Evolutionary conservation across 2,888 invertebrate species (phyloP), one percentile per base, ranked within the genome.

Genomic region (Drosophila fungiperda): DNA sequence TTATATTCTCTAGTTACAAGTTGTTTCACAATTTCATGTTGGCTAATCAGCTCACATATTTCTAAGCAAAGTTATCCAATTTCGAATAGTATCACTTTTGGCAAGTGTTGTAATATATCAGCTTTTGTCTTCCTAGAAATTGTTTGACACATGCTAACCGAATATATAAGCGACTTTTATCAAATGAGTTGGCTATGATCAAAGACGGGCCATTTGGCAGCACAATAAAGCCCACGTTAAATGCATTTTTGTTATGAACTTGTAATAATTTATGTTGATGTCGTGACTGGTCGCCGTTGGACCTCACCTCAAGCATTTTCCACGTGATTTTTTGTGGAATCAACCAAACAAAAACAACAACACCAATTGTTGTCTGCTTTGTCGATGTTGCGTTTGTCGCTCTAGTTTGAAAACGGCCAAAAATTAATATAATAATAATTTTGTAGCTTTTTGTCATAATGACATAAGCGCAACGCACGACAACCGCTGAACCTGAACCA

Each of bases 401-500:
- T 83, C 83, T 58, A 88, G 73, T 86, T 83, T 78, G 62, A 64
- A 78, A 79, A 62, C 57, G 48, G 45, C 55, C 76, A 36, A 68
- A 87, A 87, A 86, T 88, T 80, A 85, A 85, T 84, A 89, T 82
- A 89, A 89, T 82, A 89, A 89, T 83, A 86, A 88, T 86, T 75
- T 69, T 62, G 38, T 52, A 54, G 23, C 36, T 61, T 62, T 45
- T 80, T 45, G 36, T 50, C 58, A 55, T 76, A 89, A 87, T 89
- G 87, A 87, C 88, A 87, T 87, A 89, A 87, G 88, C 86, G 66
- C 78, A 68, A 77, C 80, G 76, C 77, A 78, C 76, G 66, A 80
- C 82, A 62, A 69, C 62, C 52, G 69, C 80, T 82, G 84, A 88
- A 85, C 88, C 86, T 87, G 90, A 90, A 87, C 88, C 90, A 89